These are phyloP conservation scores for Aphidius colemani DNA, from an alignment of 2,888 invertebrate genomes.

Conservation along the genomic window DNA sequence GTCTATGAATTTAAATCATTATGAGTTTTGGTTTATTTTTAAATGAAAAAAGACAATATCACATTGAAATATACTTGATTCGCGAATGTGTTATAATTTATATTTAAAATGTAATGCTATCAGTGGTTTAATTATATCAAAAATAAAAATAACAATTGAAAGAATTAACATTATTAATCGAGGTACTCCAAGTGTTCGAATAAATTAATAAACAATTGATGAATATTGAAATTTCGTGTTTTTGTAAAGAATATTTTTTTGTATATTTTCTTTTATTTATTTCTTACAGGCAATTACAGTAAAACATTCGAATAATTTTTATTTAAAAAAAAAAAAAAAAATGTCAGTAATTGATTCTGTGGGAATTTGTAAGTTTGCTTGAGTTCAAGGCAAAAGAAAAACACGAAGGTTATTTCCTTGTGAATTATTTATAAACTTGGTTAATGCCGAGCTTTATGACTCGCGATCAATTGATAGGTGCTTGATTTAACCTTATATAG, in stretches of 20 bases:
- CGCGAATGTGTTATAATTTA: constrained; percentile 6
- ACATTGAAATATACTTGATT: no score
- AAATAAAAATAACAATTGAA: constrained; percentile 39
- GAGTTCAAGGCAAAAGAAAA: no score
- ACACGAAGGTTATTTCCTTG: no score
- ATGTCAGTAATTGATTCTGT: constrained; percentile 29
- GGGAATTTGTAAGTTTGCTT: no score
- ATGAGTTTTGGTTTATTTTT: neutral
- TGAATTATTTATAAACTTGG: no score
- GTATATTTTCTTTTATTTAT: neutral
- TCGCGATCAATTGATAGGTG: no score
- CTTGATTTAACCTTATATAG: no score
- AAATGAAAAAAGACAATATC: no score
- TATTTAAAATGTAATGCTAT: constrained; percentile 32
- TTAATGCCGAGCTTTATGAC: no score
- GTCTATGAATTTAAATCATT: neutral
- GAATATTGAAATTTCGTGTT: neutral
- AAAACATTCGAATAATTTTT: neutral
- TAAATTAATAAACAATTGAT: neutral
- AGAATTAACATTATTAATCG: constrained; percentile 35
- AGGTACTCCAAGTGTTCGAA: constrained; percentile 21
- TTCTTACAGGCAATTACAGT: constrained; percentile 2
- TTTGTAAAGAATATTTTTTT: constrained; percentile 1
- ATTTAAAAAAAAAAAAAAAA: constrained; percentile 15
- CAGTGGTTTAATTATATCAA: constrained; percentile 19